Evolutionary conservation across 2,797 vertebrate species (phyloP).

Genomic region (Ctenopoma kingsleyae): DNA sequence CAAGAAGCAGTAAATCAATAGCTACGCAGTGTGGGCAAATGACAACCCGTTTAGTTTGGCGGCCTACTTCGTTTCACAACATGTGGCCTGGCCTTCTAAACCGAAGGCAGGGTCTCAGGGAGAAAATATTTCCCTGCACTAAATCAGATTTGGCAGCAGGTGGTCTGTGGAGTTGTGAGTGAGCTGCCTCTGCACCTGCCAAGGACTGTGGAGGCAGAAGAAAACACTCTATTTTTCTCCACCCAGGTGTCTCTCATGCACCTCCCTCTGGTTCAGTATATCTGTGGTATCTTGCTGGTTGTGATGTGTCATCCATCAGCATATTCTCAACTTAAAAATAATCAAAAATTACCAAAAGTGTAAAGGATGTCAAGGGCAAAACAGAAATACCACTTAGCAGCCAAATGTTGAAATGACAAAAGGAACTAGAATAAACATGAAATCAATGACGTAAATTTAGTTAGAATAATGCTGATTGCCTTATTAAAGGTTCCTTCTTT

Average conservation of each 20-base stretch:
- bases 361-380: constrained; percentile 28
- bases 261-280: constrained; percentile 68
- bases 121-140: constrained; percentile 84
- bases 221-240: constrained; percentile 77
- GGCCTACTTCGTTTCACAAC: constrained; percentile 86
- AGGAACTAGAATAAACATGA: background rate
- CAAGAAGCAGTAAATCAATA: constrained; percentile 88
- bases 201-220: constrained; percentile 67
- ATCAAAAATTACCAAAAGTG: constrained; percentile 16
- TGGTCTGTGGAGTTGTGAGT: constrained; percentile 77
- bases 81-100: constrained; percentile 83
- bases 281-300: constrained; percentile 53
- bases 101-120: constrained; percentile 76
- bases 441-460: background rate
- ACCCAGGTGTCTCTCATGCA: constrained; percentile 62
- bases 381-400: background rate
- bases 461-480: constrained; percentile 14
- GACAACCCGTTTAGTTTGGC: constrained; percentile 87
- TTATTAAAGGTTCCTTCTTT: constrained; percentile 25
- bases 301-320: constrained; percentile 54
- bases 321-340: constrained; percentile 39
- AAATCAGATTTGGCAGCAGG: constrained; percentile 87
- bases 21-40: constrained; percentile 84
- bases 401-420: constrained; percentile 9
- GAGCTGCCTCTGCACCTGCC: constrained; percentile 74